Percentiles rank a stretch among this genome's conserved stretches.
phyloP scores from a whole-genome alignment of 1,140 invertebrate species.

The Parasteatoda tepidariorum region DNA sequence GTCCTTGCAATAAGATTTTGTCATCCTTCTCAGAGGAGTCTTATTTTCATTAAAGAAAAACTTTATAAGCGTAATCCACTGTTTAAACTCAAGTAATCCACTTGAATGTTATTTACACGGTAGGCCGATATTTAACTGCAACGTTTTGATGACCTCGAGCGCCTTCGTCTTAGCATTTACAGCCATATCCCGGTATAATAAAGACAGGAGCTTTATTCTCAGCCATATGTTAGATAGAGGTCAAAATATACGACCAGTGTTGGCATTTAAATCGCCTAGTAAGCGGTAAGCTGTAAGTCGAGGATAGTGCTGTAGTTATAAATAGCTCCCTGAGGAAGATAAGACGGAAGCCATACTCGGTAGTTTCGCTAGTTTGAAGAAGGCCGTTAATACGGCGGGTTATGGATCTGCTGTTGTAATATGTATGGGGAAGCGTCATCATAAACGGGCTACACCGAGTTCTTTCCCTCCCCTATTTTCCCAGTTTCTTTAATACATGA shows the following conservation, averaged over 20 bases:
- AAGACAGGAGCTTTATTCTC: conserved; percentile 53
- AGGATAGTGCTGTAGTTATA: conserved; percentile 31
- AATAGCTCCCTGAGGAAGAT: conserved; percentile 51
- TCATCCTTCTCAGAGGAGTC: background rate
- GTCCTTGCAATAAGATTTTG: too few species aligned
- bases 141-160: conserved; percentile 31
- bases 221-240: conserved; percentile 55
- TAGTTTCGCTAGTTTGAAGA: conserved; percentile 50
- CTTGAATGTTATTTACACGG: conserved; percentile 34
- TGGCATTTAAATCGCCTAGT: conserved; percentile 59
- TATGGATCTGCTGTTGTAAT: conserved; percentile 54
- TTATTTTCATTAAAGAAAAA: background rate
- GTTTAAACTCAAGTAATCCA: conserved; percentile 14
- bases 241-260: conserved; percentile 53
- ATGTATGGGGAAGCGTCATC: conserved; percentile 48
- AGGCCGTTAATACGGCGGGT: conserved; percentile 41
- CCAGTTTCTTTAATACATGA: background rate
- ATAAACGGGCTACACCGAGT: background rate
- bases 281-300: conserved; percentile 21
- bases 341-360: conserved; percentile 15
- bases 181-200: conserved; percentile 36
- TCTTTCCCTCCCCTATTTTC: background rate
- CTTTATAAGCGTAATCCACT: background rate
- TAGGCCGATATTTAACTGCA: conserved; percentile 43
- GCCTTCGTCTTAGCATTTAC: conserved; percentile 28